Evolutionary conservation across 2,888 invertebrate species (phyloP).

Genomic region (Pollenia angustigena): DNA sequence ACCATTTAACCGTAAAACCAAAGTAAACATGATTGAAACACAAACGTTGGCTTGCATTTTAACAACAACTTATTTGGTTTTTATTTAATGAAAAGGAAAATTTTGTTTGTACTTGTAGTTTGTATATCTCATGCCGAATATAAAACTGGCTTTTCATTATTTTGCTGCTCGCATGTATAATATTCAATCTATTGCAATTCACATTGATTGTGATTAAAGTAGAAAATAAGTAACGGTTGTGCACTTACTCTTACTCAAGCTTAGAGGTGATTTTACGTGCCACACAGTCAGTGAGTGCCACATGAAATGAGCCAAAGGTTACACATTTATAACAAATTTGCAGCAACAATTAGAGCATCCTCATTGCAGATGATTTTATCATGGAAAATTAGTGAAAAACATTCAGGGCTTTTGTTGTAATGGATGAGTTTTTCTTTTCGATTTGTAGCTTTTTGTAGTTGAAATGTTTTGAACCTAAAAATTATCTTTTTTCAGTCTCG

Average conservation of each 20-base stretch:
- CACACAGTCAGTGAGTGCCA: constrained; percentile 11
- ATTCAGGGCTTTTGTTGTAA: not conserved
- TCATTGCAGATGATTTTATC: constrained; percentile 53
- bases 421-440: constrained; percentile 5
- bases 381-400: constrained; percentile 46
- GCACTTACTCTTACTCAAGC: not conserved
- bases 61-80: not conserved
- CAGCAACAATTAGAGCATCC: constrained; percentile 11
- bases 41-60: not conserved
- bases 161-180: not conserved
- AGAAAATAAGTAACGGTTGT: not conserved
- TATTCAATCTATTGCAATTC: constrained; percentile 2
- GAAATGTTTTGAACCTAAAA: constrained; percentile 60
- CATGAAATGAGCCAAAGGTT: constrained; percentile 22
- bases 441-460: constrained; percentile 28
- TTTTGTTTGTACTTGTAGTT: constrained; percentile 8
- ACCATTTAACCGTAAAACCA: constrained; percentile 56
- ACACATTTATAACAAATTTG: constrained; percentile 36
- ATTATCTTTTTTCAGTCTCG: constrained; percentile 64
- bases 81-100: not conserved
- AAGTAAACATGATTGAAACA: constrained; percentile 23
- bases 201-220: constrained; percentile 36
- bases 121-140: not conserved
- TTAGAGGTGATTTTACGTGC: constrained; percentile 27
- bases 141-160: constrained; percentile 18